Evolutionary conservation across 2,888 invertebrate genomes (phyloP).

Genomic region (Elgonia sp.): DNA sequence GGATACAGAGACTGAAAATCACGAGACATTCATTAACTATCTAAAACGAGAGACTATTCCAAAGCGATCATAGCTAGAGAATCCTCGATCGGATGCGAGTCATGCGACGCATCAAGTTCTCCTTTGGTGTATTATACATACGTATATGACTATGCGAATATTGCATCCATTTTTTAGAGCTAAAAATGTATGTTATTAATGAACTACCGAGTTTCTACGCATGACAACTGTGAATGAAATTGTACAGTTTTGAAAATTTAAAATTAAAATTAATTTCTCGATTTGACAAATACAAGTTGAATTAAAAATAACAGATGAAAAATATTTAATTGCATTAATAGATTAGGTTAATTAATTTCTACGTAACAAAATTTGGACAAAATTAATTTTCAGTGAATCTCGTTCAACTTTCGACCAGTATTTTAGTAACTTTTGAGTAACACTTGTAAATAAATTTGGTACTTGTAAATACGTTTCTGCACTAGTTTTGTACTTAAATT

Average conservation of each 20-base stretch:
- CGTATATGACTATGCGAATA: not conserved
- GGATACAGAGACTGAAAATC: slow-evolving; percentile 13
- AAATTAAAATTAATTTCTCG: too few species aligned
- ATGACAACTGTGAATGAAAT: slow-evolving; percentile 7
- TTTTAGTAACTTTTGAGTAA: slow-evolving; percentile 2
- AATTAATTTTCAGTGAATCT: not conserved
- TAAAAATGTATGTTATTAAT: not conserved
- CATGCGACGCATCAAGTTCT: too few species aligned
- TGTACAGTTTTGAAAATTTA: not conserved
- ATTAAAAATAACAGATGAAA: too few species aligned
- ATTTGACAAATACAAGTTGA: too few species aligned
- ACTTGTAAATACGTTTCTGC: slow-evolving; percentile 14
- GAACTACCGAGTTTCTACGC: slow-evolving; percentile 6
- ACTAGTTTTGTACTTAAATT: too few species aligned
- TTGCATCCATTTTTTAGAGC: not conserved
- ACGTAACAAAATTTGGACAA: not conserved
- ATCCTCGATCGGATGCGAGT: not conserved
- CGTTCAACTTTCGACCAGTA: slow-evolving; percentile 8
- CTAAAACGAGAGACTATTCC: slow-evolving; percentile 5
- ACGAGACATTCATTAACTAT: not conserved
- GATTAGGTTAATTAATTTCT: not conserved
- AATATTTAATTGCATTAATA: too few species aligned
- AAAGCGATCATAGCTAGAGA: not conserved
- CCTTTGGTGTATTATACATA: too few species aligned
- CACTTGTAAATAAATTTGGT: not conserved